Percentiles rank a stretch among this genome's conserved stretches.
phyloP scores from a whole-genome alignment of 2,888 invertebrate species.

The Synanthedon andrenaeformis region DNA sequence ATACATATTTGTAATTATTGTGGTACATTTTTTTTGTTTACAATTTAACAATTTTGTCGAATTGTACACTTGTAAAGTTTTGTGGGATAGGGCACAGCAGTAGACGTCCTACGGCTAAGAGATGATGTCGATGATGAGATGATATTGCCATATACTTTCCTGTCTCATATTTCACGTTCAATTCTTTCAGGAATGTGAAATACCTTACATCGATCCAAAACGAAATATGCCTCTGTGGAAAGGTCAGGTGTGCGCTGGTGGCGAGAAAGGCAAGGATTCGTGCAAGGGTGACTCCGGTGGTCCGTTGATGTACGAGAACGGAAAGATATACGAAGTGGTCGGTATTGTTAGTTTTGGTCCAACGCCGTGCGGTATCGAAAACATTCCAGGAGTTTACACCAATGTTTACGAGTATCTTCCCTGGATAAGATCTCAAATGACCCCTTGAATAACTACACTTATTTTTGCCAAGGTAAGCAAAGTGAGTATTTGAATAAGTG shows the following conservation, averaged over 20 bases:
- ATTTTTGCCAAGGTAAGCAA: too few relatives aligned
- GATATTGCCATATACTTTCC: too few relatives aligned
- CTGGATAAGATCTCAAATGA: slow-evolving; percentile 67
- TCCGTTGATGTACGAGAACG: slow-evolving; percentile 63
- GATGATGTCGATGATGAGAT: too few relatives aligned
- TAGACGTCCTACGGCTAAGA: too few relatives aligned
- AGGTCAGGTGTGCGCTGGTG: slow-evolving; percentile 71
- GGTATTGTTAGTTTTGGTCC: slow-evolving; percentile 77
- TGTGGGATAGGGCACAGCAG: too few relatives aligned
- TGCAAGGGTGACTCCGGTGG: slow-evolving; percentile 76
- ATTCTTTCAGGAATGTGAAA: slow-evolving; percentile 24
- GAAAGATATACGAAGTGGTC: slow-evolving; percentile 22
- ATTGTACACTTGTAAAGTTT: too few relatives aligned
- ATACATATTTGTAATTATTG: too few relatives aligned
- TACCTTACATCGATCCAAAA: slow-evolving; percentile 14
- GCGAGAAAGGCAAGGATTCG: slow-evolving; percentile 66
- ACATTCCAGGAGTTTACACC: slow-evolving; percentile 75
- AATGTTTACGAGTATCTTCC: slow-evolving; percentile 66
- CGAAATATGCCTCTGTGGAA: slow-evolving; percentile 21
- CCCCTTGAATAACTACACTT: slow-evolving; percentile 13
- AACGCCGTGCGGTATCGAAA: slow-evolving; percentile 67
- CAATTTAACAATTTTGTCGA: too few relatives aligned
- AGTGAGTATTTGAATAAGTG: too few relatives aligned
- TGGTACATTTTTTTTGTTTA: too few relatives aligned
- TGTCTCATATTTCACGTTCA: too few relatives aligned